A percentile compares a stretch with the other conserved stretches of the same genome.
Conservation (phyloP, 2,888 invertebrate genomes). For the Microctonus aethiopoides region DNA sequence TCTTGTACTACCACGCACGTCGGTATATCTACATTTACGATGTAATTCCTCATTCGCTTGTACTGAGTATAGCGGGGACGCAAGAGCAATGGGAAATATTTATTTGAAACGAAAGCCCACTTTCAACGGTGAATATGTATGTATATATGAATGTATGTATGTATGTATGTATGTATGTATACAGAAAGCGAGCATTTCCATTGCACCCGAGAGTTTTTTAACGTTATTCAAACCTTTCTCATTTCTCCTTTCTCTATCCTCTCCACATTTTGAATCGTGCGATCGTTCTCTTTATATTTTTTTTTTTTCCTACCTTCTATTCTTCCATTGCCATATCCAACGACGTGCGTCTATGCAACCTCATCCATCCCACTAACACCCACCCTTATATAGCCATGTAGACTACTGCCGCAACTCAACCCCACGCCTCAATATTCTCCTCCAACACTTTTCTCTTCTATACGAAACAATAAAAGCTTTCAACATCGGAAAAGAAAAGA, state of each 20-base stretch:
- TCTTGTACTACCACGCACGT: background rate
- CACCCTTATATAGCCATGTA: background rate
- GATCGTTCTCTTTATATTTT: slow-evolving; percentile 19
- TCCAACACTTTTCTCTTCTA: slow-evolving; percentile 40
- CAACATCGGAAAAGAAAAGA: slow-evolving; percentile 47
- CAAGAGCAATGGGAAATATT: slow-evolving; percentile 30
- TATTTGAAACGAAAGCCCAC: slow-evolving; percentile 38
- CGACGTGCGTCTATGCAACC: slow-evolving; percentile 5
- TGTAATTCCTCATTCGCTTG: slow-evolving; percentile 40
- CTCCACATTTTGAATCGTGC: slow-evolving; percentile 18
- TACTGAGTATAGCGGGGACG: slow-evolving; percentile 1
- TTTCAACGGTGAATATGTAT: slow-evolving; percentile 36
- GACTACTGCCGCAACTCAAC: background rate
- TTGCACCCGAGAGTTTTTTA: slow-evolving; percentile 18
- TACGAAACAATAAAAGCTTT: slow-evolving; percentile 59
- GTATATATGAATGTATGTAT: too few relatives aligned
- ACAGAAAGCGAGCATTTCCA: background rate
- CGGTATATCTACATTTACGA: slow-evolving; percentile 16
- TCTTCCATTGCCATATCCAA: slow-evolving; percentile 32
- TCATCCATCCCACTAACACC: slow-evolving; percentile 2
- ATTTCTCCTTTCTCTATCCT: slow-evolving; percentile 9
- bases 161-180: slow-evolving; percentile 16
- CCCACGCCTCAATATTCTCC: slow-evolving; percentile 1
- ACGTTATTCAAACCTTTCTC: slow-evolving; percentile 37
- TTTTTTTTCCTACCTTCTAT: slow-evolving; percentile 26